Evolutionary conservation across 2,797 vertebrate genomes (phyloP).

Genomic region (Sebastolobus altivelis): DNA sequence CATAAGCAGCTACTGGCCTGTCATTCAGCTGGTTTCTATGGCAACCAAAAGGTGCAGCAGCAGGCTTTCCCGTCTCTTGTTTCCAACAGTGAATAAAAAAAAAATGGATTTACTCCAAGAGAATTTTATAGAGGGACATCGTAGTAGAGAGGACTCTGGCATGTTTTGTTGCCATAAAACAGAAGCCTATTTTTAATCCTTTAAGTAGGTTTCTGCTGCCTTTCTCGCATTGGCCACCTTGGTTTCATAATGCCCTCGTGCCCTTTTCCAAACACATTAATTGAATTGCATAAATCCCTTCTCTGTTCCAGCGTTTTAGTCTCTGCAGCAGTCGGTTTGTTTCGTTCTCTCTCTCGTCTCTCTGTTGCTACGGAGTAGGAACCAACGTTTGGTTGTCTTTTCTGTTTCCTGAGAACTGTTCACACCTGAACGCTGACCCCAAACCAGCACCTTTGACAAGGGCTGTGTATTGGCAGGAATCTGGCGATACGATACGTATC

Average conservation of each 20-base stretch:
- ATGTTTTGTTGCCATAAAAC: not conserved
- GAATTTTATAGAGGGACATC: not conserved
- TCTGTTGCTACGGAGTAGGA: not conserved
- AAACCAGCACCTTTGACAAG: not conserved
- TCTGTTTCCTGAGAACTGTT: not conserved
- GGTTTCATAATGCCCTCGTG: constrained; percentile 9
- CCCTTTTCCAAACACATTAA: constrained; percentile 29
- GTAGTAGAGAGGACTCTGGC: not conserved
- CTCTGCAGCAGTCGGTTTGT: not conserved
- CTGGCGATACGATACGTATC: too few relatives aligned
- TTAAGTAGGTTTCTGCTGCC: not conserved
- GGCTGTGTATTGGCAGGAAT: too few relatives aligned
- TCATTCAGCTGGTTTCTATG: constrained; percentile 68
- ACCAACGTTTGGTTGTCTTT: not conserved
- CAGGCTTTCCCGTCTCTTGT: not conserved
- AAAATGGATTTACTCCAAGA: not conserved
- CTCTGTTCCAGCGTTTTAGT: not conserved
- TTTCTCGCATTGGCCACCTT: not conserved
- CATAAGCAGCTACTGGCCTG: constrained; percentile 1
- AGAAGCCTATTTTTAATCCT: not conserved
- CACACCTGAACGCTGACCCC: not conserved
- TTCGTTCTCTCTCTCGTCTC: not conserved
- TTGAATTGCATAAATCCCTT: not conserved
- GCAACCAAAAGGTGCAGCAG: constrained; percentile 57
- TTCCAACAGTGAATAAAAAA: not conserved